Percentiles rank a stretch among this genome's conserved stretches.
phyloP scores from a whole-genome alignment of 1,140 invertebrate species.

The Parasteatoda tepidariorum region DNA sequence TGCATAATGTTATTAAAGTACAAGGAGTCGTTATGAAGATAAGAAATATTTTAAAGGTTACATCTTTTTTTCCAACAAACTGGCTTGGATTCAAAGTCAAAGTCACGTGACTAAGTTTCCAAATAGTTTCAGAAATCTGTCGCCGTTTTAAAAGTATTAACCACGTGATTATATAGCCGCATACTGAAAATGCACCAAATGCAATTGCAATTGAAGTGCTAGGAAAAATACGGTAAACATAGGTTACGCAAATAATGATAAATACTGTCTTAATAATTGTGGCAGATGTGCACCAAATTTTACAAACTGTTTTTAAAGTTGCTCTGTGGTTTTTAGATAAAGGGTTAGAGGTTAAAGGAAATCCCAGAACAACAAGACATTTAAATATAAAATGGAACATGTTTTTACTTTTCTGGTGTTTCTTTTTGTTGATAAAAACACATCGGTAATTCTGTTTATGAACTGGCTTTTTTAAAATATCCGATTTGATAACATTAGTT shows the following conservation, averaged over 20 bases:
- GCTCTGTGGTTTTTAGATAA: too few relatives aligned
- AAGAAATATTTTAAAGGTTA: not conserved
- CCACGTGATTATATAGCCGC: slow-evolving; percentile 10
- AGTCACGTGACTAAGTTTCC: not conserved
- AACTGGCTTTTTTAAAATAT: too few relatives aligned
- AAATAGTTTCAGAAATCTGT: not conserved
- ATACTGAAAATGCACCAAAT: not conserved
- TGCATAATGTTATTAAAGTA: not conserved
- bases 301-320: not conserved
- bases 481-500: too few relatives aligned
- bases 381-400: too few relatives aligned
- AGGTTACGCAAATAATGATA: not conserved
- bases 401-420: too few relatives aligned
- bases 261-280: not conserved
- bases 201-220: not conserved
- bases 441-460: too few relatives aligned
- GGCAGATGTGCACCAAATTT: not conserved
- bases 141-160: not conserved
- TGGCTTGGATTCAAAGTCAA: not conserved
- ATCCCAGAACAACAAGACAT: too few relatives aligned
- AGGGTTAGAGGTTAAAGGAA: too few relatives aligned
- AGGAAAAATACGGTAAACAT: not conserved
- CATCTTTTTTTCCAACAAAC: not conserved
- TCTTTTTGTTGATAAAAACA: too few relatives aligned
- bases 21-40: not conserved